phyloP scores from a whole-genome alignment of 2,797 vertebrate genomes.

The Mormyrops attenuatus region DNA sequence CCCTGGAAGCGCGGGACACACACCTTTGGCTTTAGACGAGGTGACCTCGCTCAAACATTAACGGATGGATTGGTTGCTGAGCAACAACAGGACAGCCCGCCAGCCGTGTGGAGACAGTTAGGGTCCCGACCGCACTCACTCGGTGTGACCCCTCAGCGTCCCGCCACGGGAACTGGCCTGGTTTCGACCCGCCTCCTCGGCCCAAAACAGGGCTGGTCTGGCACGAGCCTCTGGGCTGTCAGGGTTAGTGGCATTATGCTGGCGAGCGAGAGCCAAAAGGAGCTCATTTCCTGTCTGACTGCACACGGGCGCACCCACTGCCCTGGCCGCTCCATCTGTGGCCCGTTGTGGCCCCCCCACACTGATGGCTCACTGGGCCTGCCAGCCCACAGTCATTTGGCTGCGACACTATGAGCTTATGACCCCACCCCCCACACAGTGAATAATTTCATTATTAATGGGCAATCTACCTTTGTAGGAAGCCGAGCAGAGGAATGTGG shows the following conservation, averaged over 20 bases:
- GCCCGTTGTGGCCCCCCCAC: not conserved
- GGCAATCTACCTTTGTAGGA: not conserved
- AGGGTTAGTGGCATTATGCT: not conserved
- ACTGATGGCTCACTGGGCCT: not conserved
- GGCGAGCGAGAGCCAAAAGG: not conserved
- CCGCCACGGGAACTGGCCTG: not conserved
- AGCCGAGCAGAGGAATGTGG: not conserved
- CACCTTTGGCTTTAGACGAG: conserved; percentile 58
- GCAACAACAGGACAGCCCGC: conserved; percentile 32
- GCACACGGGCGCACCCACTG: not conserved
- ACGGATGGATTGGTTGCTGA: conserved; percentile 60
- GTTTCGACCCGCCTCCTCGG: not conserved
- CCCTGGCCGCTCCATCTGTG: not conserved
- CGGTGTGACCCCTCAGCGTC: conserved; percentile 2
- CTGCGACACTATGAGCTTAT: not conserved
- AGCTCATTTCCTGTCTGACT: conserved; percentile 11
- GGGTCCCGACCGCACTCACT: conserved; percentile 39
- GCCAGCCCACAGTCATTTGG: not conserved
- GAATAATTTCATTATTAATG: not conserved
- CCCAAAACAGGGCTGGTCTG: not conserved
- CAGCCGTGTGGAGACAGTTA: not conserved
- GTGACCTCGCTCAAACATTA: conserved; percentile 66
- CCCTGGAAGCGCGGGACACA: conserved; percentile 52
- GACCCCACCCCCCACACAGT: not conserved
- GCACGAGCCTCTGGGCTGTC: not conserved